phyloP scores from a whole-genome alignment of 23 tunicate species.

The Botrylloides violaceus region DNA sequence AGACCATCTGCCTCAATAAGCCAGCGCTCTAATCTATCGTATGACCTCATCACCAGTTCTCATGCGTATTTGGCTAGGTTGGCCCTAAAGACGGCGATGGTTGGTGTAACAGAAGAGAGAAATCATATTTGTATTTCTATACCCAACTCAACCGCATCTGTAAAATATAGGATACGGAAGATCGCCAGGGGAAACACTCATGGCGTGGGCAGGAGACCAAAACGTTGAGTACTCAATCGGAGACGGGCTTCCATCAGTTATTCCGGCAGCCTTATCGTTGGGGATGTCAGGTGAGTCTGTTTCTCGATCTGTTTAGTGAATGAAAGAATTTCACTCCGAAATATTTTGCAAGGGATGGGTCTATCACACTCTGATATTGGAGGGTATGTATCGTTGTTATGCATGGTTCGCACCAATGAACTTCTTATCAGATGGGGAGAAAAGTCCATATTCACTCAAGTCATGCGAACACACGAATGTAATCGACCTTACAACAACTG shows the following conservation, averaged over 20 bases:
- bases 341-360: constrained; percentile 66
- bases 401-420: constrained; percentile 92
- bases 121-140: neutral
- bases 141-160: neutral
- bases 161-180: constrained; percentile 56
- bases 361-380: constrained; percentile 88
- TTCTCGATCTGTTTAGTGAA: neutral
- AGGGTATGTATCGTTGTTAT: constrained; percentile 70
- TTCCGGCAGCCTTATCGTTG: constrained; percentile 90
- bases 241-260: constrained; percentile 91
- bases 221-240: constrained; percentile 86
- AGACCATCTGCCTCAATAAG: no score
- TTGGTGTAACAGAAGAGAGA: no score
- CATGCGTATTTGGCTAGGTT: no score
- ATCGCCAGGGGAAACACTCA: constrained; percentile 55
- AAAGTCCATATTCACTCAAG: constrained; percentile 78
- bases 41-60: no score
- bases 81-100: no score
- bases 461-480: constrained; percentile 91
- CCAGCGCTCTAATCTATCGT: no score
- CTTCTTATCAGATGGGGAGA: constrained; percentile 87
- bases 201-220: constrained; percentile 98
- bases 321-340: neutral
- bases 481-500: constrained; percentile 85
- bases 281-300: constrained; percentile 82